Evolutionary conservation across 2,113 vertebrate genomes (phyloP).

Genomic region (Hyaena hyaena): DNA sequence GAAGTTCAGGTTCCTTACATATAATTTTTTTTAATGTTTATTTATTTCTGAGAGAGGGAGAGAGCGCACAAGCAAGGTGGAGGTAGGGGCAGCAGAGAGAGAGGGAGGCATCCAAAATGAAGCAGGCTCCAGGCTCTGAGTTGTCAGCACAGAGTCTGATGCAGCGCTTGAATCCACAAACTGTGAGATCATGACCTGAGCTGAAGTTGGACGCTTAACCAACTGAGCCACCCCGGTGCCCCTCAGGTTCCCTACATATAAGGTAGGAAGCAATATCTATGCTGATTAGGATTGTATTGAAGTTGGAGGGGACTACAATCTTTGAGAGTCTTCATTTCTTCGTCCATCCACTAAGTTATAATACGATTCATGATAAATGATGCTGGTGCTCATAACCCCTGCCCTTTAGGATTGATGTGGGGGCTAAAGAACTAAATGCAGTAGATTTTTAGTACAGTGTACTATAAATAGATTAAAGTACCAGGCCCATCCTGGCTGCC

Average conservation of each 20-base stretch:
- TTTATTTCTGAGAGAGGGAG: no score
- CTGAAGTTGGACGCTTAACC: no score
- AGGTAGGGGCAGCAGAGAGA: no score
- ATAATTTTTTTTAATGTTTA: background rate
- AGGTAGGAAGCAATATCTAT: background rate
- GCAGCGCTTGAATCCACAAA: accelerated
- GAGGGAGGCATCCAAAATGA: no score
- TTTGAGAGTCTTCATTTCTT: constrained; percentile 9
- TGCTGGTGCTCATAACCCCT: background rate
- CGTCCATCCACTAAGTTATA: background rate
- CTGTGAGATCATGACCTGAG: no score
- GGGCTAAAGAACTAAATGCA: background rate
- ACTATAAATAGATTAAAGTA: background rate
- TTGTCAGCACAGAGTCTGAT: no score
- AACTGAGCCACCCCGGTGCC: no score
- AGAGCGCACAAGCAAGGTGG: no score
- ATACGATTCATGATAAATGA: background rate
- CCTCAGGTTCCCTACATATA: background rate
- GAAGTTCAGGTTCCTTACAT: background rate
- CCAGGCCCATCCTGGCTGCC: background rate
- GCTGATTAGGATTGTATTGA: background rate
- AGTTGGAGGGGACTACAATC: background rate
- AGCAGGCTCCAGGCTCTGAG: no score
- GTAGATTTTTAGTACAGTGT: background rate
- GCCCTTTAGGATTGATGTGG: background rate